These are phyloP conservation scores for Brachyrhaphis roseni DNA, from an alignment of 2,797 vertebrate species.

Conservation along the genomic window DNA sequence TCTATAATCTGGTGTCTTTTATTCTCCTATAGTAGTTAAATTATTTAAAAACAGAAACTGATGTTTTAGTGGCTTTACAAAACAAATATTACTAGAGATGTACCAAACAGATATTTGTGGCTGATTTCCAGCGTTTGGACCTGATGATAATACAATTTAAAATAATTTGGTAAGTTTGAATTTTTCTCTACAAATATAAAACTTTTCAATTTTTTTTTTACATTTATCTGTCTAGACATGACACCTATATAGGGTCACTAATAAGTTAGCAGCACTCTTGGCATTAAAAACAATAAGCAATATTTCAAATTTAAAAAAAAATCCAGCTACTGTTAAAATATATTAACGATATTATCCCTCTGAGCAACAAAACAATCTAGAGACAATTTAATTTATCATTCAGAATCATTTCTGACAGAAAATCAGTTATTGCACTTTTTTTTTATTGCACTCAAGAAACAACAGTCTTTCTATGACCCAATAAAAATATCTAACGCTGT, in stretches of 20 bases:
- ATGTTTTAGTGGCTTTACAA: background rate
- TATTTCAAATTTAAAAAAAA: too few relatives aligned
- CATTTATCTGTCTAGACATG: background rate
- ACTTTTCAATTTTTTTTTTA: background rate
- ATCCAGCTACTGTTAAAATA: too few relatives aligned
- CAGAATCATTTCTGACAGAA: conserved; percentile 8
- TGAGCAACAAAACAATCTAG: background rate
- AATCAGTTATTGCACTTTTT: conserved; percentile 73
- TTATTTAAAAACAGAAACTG: background rate
- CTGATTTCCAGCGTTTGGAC: background rate
- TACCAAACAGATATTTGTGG: background rate
- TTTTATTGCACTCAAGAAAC: conserved; percentile 83
- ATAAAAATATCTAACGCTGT: conserved; percentile 54
- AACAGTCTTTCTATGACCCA: conserved; percentile 71
- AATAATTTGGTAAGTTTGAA: background rate
- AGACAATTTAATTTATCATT: background rate
- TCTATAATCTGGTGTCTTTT: conserved; percentile 49
- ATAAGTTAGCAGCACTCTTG: background rate
- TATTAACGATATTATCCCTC: too few relatives aligned
- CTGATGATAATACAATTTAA: background rate
- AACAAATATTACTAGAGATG: background rate
- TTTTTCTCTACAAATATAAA: background rate
- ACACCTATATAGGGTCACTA: background rate
- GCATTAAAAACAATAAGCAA: background rate
- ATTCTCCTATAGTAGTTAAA: background rate